Evolutionary conservation across 2,888 invertebrate species (phyloP).

Genomic region (Colostygia pectinataria): DNA sequence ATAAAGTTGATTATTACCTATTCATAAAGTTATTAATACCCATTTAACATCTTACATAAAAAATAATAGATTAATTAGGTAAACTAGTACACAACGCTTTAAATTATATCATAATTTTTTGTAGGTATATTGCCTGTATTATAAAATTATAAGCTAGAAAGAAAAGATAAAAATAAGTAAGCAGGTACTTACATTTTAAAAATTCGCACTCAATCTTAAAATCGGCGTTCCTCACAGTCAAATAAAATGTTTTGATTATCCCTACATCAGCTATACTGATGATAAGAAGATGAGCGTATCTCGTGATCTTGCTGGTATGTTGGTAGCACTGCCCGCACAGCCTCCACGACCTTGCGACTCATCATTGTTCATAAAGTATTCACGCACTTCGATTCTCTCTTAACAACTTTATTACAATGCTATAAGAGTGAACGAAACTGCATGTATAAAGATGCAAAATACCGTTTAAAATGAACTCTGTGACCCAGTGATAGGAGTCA

Average conservation of each 20-base stretch:
- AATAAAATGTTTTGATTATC: slow-evolving; percentile 47
- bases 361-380: slow-evolving; percentile 35
- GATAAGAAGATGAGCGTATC: slow-evolving; percentile 68
- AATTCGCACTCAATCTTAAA: slow-evolving; percentile 39
- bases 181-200: slow-evolving; percentile 50
- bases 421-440: background rate
- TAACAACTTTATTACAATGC: slow-evolving; percentile 5
- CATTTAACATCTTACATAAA: no score
- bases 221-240: slow-evolving; percentile 44
- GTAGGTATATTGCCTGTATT: no score
- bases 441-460: background rate
- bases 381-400: slow-evolving; percentile 3
- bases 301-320: slow-evolving; percentile 71
- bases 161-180: no score
- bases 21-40: no score
- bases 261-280: slow-evolving; percentile 70
- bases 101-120: no score
- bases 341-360: slow-evolving; percentile 59
- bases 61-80: no score
- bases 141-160: no score
- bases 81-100: no score
- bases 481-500: background rate
- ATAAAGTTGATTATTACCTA: no score
- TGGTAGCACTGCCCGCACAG: slow-evolving; percentile 74
- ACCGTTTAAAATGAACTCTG: background rate